Base-by-base conservation (phyloP, 2,888 invertebrate genomes). In the Bugulina stolonifera region DNA sequence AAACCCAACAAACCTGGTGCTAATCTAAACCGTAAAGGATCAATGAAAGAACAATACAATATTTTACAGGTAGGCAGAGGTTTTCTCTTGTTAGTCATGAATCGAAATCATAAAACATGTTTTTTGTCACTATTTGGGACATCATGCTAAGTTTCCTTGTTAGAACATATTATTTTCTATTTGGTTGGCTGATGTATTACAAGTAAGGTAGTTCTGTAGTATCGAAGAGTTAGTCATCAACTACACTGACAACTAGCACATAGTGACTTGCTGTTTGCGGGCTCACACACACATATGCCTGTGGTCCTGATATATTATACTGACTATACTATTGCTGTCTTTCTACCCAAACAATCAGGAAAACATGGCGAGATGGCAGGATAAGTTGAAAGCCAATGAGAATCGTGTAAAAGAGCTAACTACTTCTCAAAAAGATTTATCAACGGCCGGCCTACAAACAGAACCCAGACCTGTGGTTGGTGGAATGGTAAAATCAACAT, bases 301-400 rank as follows among this genome's bases (percentile, higher is more conserved):
- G n/a, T n/a, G n/a, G n/a, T n/a, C n/a, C n/a, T n/a, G n/a, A n/a
- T n/a, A n/a, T n/a, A n/a, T n/a, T n/a, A n/a, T n/a, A n/a, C n/a
- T n/a, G n/a, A n/a, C n/a, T n/a, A n/a, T n/a, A n/a, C n/a, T n/a
- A n/a, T n/a, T n/a, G n/a, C n/a, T n/a, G n/a, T n/a, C n/a, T n/a
- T n/a, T n/a, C n/a, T n/a, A n/a, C n/a, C n/a, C 43, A 10, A 43
- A 43, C 18, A 43, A 43, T 10, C 10, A 64, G 64, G 64, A 64
- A 34, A 64, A 64, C 32, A 64, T 64, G 64, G 34, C 32, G 10
- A 64, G 27, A 34, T 64, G 64, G 64, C 64, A 64, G 32, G 32
- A 32, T n/a, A 27, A 64, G n/a, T 32, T 64, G 34, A 64, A 64
- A 64, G 32, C 25, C 64, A 64, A 64, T 64, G 64, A 64, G 32